Conservation (phyloP, 30 jellyfish, hydroid and myxozoan species). For the Hydractinia echinata region DNA sequence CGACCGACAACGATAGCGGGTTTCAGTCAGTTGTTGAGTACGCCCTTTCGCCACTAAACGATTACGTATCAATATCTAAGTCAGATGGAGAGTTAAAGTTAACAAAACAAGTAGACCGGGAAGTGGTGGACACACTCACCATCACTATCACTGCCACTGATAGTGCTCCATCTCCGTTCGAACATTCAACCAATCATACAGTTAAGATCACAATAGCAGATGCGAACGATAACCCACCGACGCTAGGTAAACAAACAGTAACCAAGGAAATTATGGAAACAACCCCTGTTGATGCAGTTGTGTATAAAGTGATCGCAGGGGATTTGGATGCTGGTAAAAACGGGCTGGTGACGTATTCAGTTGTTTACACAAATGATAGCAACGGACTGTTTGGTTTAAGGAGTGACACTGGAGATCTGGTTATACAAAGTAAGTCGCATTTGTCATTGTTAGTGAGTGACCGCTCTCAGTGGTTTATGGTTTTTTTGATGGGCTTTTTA, state of each 20-base stretch:
- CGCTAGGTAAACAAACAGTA: background rate
- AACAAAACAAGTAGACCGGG: conserved; percentile 56
- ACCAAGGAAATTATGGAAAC: conserved; percentile 48
- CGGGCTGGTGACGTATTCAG: conserved; percentile 49
- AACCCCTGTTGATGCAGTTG: conserved; percentile 39
- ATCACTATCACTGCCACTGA: conserved; percentile 59
- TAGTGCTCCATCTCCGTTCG: conserved; percentile 85
- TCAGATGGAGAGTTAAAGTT: conserved; percentile 43
- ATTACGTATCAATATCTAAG: conserved; percentile 29
- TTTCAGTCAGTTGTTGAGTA: conserved; percentile 48
- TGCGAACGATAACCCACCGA: conserved; percentile 66
- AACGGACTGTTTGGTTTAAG: conserved; percentile 20
- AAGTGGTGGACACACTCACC: conserved; percentile 38
- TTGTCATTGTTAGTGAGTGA: too few relatives aligned
- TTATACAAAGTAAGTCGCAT: conserved; percentile 37
- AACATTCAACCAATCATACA: conserved; percentile 24
- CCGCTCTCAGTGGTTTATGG: too few relatives aligned
- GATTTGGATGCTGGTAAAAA: conserved; percentile 73
- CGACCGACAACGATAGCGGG: conserved; percentile 75
- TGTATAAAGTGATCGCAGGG: conserved; percentile 52
- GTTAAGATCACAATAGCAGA: conserved; percentile 51
- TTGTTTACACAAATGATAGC: conserved; percentile 35
- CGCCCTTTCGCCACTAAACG: conserved; percentile 10
- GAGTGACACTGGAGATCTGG: conserved; percentile 50
- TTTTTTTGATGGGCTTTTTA: too few relatives aligned